These are phyloP conservation scores for Triplophysa siluroides DNA, from an alignment of 2,113 vertebrate species.

Conservation along the genomic window DNA sequence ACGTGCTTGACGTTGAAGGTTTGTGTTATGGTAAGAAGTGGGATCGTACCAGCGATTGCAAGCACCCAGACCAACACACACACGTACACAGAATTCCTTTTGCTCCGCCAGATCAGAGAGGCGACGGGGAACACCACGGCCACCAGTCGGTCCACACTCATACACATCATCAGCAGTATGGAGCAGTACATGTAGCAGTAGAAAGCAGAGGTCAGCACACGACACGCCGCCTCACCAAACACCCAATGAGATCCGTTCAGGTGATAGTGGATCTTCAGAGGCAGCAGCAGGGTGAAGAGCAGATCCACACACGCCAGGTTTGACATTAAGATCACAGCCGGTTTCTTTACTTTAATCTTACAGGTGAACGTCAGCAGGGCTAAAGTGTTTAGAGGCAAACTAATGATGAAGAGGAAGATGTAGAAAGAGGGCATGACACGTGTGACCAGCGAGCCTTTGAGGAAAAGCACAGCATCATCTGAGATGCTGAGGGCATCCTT, in stretches of 20 bases:
- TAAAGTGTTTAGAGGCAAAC: conserved; percentile 84
- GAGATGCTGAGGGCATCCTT: too few relatives aligned
- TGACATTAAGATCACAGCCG: conserved; percentile 81
- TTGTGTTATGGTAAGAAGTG: conserved; percentile 83
- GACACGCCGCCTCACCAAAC: conserved; percentile 82
- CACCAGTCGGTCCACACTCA: conserved; percentile 70
- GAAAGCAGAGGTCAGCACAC: conserved; percentile 82
- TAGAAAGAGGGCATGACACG: conserved; percentile 80
- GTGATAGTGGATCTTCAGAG: conserved; percentile 88
- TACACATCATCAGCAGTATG: conserved; percentile 85
- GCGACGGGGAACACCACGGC: too few relatives aligned
- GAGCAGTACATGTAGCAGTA: conserved; percentile 97
- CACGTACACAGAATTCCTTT: conserved; percentile 67
- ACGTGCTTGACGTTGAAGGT: conserved; percentile 73
- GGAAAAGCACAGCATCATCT: too few relatives aligned
- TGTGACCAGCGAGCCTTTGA: too few relatives aligned
- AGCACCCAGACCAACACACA: conserved; percentile 85
- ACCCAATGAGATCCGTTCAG: conserved; percentile 86
- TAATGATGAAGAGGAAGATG: conserved; percentile 76
- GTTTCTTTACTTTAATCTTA: conserved; percentile 38
- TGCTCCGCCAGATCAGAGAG: conserved; percentile 80
- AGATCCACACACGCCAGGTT: conserved; percentile 82
- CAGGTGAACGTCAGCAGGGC: conserved; percentile 79
- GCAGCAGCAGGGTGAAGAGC: conserved; percentile 85
- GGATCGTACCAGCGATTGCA: conserved; percentile 77